Evolutionary conservation across 2,797 vertebrate genomes (phyloP).

Genomic region (Gastrophryne carolinensis): DNA sequence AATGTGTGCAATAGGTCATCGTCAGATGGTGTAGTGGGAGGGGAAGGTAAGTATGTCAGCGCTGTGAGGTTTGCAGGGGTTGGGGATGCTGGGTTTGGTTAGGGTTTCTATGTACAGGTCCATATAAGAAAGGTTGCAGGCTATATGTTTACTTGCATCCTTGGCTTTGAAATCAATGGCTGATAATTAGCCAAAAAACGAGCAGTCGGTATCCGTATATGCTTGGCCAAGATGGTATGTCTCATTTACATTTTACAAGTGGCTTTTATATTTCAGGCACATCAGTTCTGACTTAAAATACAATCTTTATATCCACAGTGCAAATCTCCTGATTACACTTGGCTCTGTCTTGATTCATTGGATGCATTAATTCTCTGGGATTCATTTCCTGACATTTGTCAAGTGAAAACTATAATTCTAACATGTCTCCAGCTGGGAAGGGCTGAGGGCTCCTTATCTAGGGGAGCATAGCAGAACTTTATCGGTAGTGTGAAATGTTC

Average conservation of each 20-base stretch:
- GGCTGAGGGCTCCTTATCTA: conserved; percentile 6
- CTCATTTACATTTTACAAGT: conserved; percentile 13
- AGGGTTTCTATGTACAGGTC: no score
- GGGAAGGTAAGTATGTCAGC: no score
- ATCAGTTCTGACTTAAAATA: conserved; percentile 10
- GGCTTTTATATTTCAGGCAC: neutral
- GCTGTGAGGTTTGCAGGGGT: no score
- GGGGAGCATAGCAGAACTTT: neutral
- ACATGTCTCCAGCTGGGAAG: neutral
- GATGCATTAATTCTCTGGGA: conserved; percentile 18
- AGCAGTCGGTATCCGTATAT: no score
- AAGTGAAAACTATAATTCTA: conserved; percentile 8
- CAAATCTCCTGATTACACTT: conserved; percentile 16
- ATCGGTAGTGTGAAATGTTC: neutral
- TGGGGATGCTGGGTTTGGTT: no score
- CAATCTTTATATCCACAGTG: conserved; percentile 20
- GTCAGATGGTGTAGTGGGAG: no score
- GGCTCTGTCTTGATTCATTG: conserved; percentile 3
- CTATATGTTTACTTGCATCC: no score
- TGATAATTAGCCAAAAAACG: no score
- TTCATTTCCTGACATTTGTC: conserved; percentile 29
- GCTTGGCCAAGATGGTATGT: no score
- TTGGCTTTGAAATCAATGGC: no score
- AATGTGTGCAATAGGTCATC: no score
- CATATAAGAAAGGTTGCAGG: no score